These are phyloP conservation scores for Rhinatrema bivittatum DNA, from an alignment of 2,797 vertebrate genomes.

Conservation along the genomic window DNA sequence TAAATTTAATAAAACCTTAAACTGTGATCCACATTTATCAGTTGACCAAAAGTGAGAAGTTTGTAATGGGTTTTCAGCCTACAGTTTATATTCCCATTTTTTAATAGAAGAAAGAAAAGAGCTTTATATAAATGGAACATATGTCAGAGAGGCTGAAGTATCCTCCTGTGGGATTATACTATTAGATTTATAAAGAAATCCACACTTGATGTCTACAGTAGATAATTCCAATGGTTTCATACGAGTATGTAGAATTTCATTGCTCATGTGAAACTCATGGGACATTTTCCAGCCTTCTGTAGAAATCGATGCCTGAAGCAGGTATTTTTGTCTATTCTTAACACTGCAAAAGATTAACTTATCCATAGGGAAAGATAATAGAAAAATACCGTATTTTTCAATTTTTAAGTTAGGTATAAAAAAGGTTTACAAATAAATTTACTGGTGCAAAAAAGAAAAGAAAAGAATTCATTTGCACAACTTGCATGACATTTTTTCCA, in stretches of 20 bases:
- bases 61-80: no score
- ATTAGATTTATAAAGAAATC: not conserved
- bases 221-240: conserved; percentile 1
- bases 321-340: not conserved
- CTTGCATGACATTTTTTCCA: conserved; percentile 56
- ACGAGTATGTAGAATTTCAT: conserved; percentile 6
- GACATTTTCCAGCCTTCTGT: not conserved
- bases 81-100: no score
- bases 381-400: not conserved
- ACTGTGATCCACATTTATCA: no score
- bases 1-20: no score
- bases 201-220: not conserved
- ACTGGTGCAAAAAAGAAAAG: conserved; percentile 21
- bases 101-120: not conserved
- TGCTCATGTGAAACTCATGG: not conserved
- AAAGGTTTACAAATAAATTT: conserved; percentile 17
- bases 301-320: not conserved
- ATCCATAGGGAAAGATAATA: no score
- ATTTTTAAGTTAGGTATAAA: not conserved
- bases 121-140: not conserved
- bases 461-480: conserved; percentile 52
- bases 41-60: no score
- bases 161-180: not conserved
- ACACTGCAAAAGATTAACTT: no score
- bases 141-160: not conserved